These are phyloP conservation scores for Pelagia noctiluca DNA, from an alignment of 30 jellyfish, hydroid and myxozoan species.

Conservation along the genomic window DNA sequence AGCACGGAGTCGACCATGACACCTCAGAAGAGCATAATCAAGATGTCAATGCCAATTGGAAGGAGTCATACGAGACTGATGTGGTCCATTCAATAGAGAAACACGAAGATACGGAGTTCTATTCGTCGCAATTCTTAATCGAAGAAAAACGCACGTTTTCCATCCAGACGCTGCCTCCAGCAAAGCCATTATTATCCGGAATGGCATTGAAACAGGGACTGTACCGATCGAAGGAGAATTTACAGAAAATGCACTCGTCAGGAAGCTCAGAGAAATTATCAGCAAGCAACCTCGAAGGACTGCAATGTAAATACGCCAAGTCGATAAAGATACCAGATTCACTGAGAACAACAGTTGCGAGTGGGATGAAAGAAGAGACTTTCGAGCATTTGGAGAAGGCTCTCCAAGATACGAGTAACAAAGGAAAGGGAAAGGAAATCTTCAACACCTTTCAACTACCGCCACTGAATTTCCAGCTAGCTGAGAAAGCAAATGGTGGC, in stretches of 20 bases:
- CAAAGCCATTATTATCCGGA: constrained; percentile 1
- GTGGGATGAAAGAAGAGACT: neutral
- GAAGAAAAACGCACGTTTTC: neutral
- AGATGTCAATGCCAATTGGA: too few relatives aligned
- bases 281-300: constrained; percentile 25
- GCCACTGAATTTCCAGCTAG: constrained; percentile 28
- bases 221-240: neutral
- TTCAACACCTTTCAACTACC: constrained; percentile 8
- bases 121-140: neutral
- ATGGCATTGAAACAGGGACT: constrained; percentile 2
- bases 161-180: neutral
- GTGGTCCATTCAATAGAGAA: too few relatives aligned
- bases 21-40: too few relatives aligned
- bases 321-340: constrained; percentile 45
- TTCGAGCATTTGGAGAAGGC: too few relatives aligned
- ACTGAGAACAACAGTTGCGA: constrained; percentile 54
- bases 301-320: constrained; percentile 58
- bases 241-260: neutral
- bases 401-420: too few relatives aligned
- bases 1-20: too few relatives aligned
- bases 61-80: too few relatives aligned
- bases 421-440: constrained; percentile 1
- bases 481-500: constrained; percentile 31
- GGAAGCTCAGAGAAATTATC: neutral
- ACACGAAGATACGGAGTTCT: neutral